Evolutionary conservation across 1,140 invertebrate genomes (phyloP).

Genomic region (Drosophila azteca): DNA sequence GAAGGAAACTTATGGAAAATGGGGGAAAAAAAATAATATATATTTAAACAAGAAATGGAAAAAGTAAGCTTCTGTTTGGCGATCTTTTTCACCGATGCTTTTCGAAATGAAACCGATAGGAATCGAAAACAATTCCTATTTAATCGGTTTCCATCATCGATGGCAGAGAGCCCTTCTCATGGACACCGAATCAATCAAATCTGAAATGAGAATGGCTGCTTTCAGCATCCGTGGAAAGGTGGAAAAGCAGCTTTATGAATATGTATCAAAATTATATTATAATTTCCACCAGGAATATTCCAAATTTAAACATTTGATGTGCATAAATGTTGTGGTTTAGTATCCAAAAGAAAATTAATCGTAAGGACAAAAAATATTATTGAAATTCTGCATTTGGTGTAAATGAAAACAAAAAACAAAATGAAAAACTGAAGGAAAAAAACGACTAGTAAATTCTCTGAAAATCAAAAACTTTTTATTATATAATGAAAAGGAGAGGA

Average conservation of each 20-base stretch:
- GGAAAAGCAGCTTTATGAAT: background rate
- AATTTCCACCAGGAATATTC: slow-evolving; percentile 56
- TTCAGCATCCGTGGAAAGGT: too few species aligned
- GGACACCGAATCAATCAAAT: too few species aligned
- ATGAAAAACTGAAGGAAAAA: slow-evolving; percentile 9
- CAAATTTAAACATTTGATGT: slow-evolving; percentile 67
- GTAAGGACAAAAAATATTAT: slow-evolving; percentile 53
- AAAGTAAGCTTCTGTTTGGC: too few species aligned
- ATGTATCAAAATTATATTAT: slow-evolving; percentile 51
- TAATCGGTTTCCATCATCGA: too few species aligned
- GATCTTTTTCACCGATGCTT: too few species aligned
- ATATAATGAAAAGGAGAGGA: slow-evolving; percentile 27
- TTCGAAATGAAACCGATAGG: too few species aligned
- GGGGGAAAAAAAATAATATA: slow-evolving; percentile 28
- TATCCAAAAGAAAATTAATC: slow-evolving; percentile 59
- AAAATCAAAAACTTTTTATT: slow-evolving; percentile 63
- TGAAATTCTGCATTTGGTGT: slow-evolving; percentile 52
- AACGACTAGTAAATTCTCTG: slow-evolving; percentile 57
- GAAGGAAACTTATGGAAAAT: slow-evolving; percentile 42
- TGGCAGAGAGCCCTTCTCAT: too few species aligned
- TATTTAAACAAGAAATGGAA: slow-evolving; percentile 10
- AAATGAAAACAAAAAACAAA: slow-evolving; percentile 17
- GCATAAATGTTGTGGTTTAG: slow-evolving; percentile 80
- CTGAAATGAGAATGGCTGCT: too few species aligned
- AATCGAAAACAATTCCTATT: too few species aligned